Conservation (phyloP, 2,113 vertebrate species). For the Prunella fulvescens region DNA sequence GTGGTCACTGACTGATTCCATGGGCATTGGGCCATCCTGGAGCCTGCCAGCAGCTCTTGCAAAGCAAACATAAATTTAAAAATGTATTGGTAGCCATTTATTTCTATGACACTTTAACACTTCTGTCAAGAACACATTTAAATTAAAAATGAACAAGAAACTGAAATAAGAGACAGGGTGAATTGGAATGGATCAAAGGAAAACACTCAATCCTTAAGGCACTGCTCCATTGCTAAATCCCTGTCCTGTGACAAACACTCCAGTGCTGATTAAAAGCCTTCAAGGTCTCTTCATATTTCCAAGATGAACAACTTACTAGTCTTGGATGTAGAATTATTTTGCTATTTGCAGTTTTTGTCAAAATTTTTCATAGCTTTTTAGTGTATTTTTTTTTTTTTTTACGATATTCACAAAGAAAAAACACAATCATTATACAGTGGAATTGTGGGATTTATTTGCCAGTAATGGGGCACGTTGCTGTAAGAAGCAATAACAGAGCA, state of each 20-base stretch:
- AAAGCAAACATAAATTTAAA: slow-evolving; percentile 2
- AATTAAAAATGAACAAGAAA: slow-evolving; percentile 24
- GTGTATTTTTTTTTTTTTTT: neutral
- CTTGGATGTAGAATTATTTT: neutral
- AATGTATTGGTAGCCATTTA: neutral
- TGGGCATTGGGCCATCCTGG: fast-evolving
- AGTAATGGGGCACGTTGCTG: neutral
- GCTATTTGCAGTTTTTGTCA: neutral
- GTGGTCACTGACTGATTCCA: neutral
- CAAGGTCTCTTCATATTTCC: neutral
- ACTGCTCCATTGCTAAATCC: neutral
- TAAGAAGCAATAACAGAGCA: neutral
- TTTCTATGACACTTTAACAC: slow-evolving; percentile 12
- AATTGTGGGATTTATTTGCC: neutral
- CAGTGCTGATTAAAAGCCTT: neutral
- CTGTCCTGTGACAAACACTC: neutral
- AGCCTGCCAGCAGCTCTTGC: neutral
- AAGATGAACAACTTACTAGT: neutral
- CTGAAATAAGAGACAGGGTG: neutral
- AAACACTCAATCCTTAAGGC: neutral
- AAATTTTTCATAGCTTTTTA: neutral
- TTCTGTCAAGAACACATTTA: neutral
- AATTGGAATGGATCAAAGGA: neutral
- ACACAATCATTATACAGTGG: neutral
- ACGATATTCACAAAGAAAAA: neutral